These are phyloP conservation scores for Muntiacus muntjak DNA, from an alignment of 2,113 vertebrate species.

Conservation along the genomic window DNA sequence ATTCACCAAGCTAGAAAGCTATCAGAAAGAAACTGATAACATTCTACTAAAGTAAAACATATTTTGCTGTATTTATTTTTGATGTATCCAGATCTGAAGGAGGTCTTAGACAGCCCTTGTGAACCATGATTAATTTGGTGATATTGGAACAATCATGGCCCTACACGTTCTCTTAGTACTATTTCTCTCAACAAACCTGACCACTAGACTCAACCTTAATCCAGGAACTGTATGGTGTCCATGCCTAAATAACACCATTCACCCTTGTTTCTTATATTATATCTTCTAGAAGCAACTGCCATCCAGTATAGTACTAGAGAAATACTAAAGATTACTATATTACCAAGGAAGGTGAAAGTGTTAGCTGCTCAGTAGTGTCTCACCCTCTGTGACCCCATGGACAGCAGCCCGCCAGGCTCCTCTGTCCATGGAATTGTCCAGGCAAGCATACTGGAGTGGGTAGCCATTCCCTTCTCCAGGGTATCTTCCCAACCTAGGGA, in stretches of 20 bases:
- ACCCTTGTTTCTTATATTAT: background rate
- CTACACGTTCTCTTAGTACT: background rate
- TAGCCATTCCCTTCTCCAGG: background rate
- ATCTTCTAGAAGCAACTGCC: background rate
- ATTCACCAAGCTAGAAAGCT: conserved; percentile 1
- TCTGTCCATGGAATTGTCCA: background rate
- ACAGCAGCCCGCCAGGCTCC: background rate
- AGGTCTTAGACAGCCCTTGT: conserved; percentile 18
- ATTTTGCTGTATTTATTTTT: conserved; percentile 23
- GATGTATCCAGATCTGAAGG: conserved; percentile 15
- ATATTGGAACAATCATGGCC: background rate
- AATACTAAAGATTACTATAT: background rate
- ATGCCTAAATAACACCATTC: background rate
- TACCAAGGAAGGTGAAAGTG: background rate
- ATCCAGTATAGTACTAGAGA: background rate
- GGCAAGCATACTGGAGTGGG: background rate
- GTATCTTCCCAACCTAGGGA: background rate
- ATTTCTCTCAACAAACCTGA: background rate
- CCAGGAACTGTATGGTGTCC: background rate
- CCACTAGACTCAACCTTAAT: background rate
- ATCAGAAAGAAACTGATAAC: conserved; percentile 30
- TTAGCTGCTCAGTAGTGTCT: background rate
- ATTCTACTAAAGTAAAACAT: background rate
- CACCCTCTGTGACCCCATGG: background rate
- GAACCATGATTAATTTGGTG: background rate